Percentiles rank a stretch among this genome's conserved stretches.
These are phyloP conservation scores for Drosophila auraria DNA, from an alignment of 1,140 invertebrate species.

Conservation along the genomic window DNA sequence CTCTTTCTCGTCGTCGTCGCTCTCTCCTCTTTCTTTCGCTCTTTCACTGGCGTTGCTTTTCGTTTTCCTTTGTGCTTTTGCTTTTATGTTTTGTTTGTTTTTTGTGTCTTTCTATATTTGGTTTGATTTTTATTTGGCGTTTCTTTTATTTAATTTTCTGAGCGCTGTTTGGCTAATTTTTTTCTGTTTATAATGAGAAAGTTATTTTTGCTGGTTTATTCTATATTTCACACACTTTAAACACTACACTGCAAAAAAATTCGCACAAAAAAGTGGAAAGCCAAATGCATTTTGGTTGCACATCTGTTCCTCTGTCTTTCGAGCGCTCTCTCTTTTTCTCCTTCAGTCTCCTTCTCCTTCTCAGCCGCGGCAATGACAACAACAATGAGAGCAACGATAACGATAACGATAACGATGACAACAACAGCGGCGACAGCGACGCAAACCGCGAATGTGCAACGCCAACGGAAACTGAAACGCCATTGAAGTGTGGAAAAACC, in stretches of 20 bases:
- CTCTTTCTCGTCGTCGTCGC: slow-evolving; percentile 9
- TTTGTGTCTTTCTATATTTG: slow-evolving; percentile 2
- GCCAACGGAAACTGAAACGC: slow-evolving; percentile 58
- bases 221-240: slow-evolving; percentile 2
- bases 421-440: slow-evolving; percentile 28
- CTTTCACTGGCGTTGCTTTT: slow-evolving; percentile 11
- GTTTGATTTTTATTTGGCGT: not conserved
- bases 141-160: not conserved
- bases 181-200: not conserved
- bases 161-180: not conserved
- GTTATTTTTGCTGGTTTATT: not conserved
- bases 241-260: slow-evolving; percentile 16
- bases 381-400: slow-evolving; percentile 25
- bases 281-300: slow-evolving; percentile 9
- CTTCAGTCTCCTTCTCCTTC: slow-evolving; percentile 3
- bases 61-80: slow-evolving; percentile 12
- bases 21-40: slow-evolving; percentile 22
- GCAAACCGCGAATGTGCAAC: slow-evolving; percentile 42
- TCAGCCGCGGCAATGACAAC: slow-evolving; percentile 26
- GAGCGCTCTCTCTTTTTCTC: not conserved
- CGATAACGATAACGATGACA: slow-evolving; percentile 58
- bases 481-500: slow-evolving; percentile 80
- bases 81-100: slow-evolving; percentile 24
- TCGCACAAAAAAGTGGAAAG: slow-evolving; percentile 4
- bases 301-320: slow-evolving; percentile 16